phyloP scores from a whole-genome alignment of 2,113 vertebrate genomes.

The Procapra przewalskii region DNA sequence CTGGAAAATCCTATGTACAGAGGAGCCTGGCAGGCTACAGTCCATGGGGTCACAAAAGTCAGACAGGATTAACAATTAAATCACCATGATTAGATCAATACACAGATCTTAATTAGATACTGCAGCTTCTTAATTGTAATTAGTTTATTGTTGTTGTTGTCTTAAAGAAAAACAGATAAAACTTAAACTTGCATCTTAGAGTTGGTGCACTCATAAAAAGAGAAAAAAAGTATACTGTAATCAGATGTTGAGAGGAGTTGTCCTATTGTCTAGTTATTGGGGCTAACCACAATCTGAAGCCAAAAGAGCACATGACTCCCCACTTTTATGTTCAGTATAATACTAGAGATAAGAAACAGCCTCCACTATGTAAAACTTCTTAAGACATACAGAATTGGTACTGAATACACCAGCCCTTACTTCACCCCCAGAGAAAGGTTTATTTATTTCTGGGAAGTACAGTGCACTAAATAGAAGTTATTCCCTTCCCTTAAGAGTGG shows the following conservation, averaged over 20 bases:
- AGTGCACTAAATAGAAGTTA: not conserved
- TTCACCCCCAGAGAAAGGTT: rapidly evolving
- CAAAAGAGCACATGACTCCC: not conserved
- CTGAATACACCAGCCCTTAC: not conserved
- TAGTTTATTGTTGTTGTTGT: not conserved
- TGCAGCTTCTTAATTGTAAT: not conserved
- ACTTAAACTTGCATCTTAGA: not conserved
- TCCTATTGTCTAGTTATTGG: not conserved
- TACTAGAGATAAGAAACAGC: not conserved
- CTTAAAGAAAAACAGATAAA: not conserved
- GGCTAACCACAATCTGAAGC: not conserved
- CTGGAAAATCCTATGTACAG: not conserved
- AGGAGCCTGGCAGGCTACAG: not conserved
- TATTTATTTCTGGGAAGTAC: not conserved
- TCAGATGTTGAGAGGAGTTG: not conserved
- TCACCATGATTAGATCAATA: not conserved
- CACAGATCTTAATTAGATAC: not conserved
- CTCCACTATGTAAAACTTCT: not conserved
- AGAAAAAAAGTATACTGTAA: not conserved
- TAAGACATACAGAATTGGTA: not conserved
- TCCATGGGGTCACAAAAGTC: not conserved
- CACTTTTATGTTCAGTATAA: not conserved
- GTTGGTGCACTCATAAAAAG: not conserved
- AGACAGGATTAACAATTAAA: not conserved
- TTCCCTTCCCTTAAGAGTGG: not conserved